Conservation (phyloP, 2,888 invertebrate species). For the Aricia artaxerxes region DNA sequence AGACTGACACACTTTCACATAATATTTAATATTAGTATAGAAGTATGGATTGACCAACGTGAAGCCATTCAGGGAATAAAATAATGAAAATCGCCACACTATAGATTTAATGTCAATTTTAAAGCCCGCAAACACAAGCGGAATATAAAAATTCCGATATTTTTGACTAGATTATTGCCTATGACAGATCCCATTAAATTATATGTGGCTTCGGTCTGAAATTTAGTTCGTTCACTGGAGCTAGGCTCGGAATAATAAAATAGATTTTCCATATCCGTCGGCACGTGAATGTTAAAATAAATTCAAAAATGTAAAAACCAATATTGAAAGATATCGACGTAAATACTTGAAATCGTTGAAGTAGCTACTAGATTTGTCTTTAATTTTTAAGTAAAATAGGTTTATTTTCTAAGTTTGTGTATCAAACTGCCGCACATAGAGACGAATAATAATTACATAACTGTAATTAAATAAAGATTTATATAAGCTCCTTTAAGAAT, state of each 20-base stretch:
- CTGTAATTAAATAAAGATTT: too few species aligned
- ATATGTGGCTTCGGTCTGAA: background rate
- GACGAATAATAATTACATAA: too few species aligned
- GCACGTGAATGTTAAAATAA: constrained; percentile 6
- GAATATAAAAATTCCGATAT: background rate
- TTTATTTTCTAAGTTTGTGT: too few species aligned
- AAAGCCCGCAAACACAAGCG: background rate
- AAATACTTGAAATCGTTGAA: background rate
- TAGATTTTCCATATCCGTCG: constrained; percentile 24
- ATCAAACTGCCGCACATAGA: too few species aligned
- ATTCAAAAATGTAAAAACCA: constrained; percentile 26
- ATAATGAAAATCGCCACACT: background rate
- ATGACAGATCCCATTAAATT: constrained; percentile 3
- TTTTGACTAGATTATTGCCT: constrained; percentile 4
- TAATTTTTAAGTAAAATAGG: too few species aligned
- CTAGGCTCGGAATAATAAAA: constrained; percentile 20
- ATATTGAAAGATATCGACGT: background rate
- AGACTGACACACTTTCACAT: too few species aligned
- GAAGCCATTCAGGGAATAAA: too few species aligned
- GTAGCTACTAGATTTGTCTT: background rate
- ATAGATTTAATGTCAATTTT: background rate
- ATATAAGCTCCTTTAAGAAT: too few species aligned
- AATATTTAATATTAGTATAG: too few species aligned
- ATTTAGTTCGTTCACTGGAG: constrained; percentile 17
- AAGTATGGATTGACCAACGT: too few species aligned